Conservation (phyloP, 2,888 invertebrate genomes). For the Cynaeus angustus region DNA sequence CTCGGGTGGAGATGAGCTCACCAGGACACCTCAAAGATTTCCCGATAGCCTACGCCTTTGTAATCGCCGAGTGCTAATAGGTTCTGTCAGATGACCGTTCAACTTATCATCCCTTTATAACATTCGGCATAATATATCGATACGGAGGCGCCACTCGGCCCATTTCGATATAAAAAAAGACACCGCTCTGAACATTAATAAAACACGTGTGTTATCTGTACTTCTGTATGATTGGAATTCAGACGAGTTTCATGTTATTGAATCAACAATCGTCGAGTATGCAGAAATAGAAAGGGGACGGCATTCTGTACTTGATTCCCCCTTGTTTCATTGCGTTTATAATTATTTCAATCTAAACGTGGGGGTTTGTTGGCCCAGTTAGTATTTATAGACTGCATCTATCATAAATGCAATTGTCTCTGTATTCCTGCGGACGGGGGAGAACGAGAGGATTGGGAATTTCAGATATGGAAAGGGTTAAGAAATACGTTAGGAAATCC, state of each 20-base stretch:
- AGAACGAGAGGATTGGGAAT: constrained; percentile 52
- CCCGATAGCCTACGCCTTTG: constrained; percentile 57
- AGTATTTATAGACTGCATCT: constrained; percentile 66
- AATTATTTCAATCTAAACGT: constrained; percentile 66
- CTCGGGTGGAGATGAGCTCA: constrained; percentile 50
- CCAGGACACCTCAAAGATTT: constrained; percentile 59
- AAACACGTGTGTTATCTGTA: constrained; percentile 58
- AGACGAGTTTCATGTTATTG: constrained; percentile 53
- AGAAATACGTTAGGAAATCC: constrained; percentile 1
- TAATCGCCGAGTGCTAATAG: constrained; percentile 64
- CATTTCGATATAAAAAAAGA: constrained; percentile 12
- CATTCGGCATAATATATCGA: constrained; percentile 65
- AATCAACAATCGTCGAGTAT: constrained; percentile 58
- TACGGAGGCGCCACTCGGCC: constrained; percentile 60
- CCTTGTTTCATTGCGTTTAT: constrained; percentile 67
- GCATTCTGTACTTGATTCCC: constrained; percentile 61
- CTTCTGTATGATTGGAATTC: constrained; percentile 54
- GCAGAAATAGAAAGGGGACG: constrained; percentile 59
- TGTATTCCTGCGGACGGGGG: constrained; percentile 16
- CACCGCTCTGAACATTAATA: constrained; percentile 50
- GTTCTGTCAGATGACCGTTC: constrained; percentile 66
- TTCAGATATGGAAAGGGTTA: constrained; percentile 51
- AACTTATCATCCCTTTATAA: constrained; percentile 62
- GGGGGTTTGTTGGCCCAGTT: constrained; percentile 63
- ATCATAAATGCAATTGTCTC: constrained; percentile 62